Conservation (phyloP, 2,797 vertebrate species). For the Pseudomugil gertrudae region DNA sequence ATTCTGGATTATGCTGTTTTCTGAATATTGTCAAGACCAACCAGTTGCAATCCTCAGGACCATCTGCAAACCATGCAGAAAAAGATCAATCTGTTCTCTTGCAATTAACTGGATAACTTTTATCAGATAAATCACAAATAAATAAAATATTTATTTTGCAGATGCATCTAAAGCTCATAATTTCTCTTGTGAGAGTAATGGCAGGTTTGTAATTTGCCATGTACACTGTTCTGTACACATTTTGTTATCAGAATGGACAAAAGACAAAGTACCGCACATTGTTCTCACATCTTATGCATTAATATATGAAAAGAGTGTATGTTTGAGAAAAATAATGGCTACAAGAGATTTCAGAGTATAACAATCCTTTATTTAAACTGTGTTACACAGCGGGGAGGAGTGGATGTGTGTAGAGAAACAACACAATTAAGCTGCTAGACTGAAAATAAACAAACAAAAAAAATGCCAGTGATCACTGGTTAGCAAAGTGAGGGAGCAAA, state of each 20-base stretch:
- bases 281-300: too few species aligned
- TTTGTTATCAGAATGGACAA: not conserved
- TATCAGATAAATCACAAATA: not conserved
- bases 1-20: not conserved
- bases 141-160: not conserved
- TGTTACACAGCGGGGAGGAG: slow-evolving; percentile 72
- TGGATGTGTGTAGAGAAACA: slow-evolving; percentile 61
- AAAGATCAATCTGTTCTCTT: not conserved
- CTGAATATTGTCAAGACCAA: not conserved
- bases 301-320: not conserved
- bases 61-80: not conserved
- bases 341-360: slow-evolving; percentile 61
- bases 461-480: slow-evolving; percentile 56
- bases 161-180: not conserved
- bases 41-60: not conserved
- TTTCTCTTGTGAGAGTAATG: too few species aligned
- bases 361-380: slow-evolving; percentile 84
- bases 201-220: not conserved
- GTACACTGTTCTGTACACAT: not conserved
- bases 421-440: slow-evolving; percentile 75
- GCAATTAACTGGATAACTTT: not conserved
- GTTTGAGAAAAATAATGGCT: not conserved
- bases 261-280: too few species aligned
- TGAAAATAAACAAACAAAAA: slow-evolving; percentile 13
- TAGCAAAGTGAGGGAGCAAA: slow-evolving; percentile 53